Evolutionary conservation across 1,140 invertebrate species (phyloP), one percentile per base, ranked within the genome.

Genomic region (Probaryconus sp.): DNA sequence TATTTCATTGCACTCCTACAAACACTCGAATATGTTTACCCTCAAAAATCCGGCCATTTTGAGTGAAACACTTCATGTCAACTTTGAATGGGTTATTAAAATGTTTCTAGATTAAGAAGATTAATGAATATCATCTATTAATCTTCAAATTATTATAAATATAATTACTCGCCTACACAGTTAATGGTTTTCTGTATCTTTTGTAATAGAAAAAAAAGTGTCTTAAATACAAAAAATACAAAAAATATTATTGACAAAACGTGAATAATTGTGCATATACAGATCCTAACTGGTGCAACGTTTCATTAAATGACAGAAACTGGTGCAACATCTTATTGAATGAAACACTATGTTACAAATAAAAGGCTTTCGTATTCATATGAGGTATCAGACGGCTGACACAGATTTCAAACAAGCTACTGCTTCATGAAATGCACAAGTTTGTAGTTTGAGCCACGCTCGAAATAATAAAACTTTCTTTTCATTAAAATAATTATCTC

Each of bases 231-330:
- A n/a, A n/a, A n/a, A n/a, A n/a, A n/a, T n/a, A n/a, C n/a, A n/a
- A 63, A 64, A 43, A 31, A 31, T n/a, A 17, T 64, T 33, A 16
- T 14, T 17, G 47, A 24, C 51, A 64, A 64, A 35, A 24, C 26
- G 30, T 53, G 16, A n/a, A n/a, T n/a, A n/a, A n/a, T n/a, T n/a
- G 16, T 13, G 24, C 45, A 10, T 42, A 42, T 50, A 16, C 35
- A 51, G 28, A 50, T 51, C 10, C 33, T 61, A 63, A 50, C 58
- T 51, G 26, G 45, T 7, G 35, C 45, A 63, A 38, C 58, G 58
- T 42, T 63, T 63, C 58, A 63, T 63, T 63, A 63, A 63, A 63
- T 51, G 47, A 24, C 45, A 50, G 47, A 47, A 65, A 55, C 61
- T 65, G 14, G 38, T 55, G 50, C 48, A 65, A 55, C 55, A 65